A percentile compares a stretch with the other conserved stretches of the same genome.
Evolutionary conservation across 2,888 invertebrate species (phyloP).

Genomic region (Rhamphomyia laevipes): DNA sequence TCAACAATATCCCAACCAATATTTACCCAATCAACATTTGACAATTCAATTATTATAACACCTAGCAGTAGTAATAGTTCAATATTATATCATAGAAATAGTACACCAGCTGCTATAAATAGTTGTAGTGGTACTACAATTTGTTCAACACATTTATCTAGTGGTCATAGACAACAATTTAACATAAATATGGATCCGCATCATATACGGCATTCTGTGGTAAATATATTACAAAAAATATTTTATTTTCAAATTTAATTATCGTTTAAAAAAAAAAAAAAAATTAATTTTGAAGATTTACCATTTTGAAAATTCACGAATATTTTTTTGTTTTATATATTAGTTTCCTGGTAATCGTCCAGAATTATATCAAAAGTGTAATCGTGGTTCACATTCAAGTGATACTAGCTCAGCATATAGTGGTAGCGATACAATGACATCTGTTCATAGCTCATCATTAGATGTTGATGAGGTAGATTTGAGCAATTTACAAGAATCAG

Average conservation of each 20-base stretch:
- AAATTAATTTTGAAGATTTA: no score
- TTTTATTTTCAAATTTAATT: no score
- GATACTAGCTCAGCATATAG: slow-evolving; percentile 95
- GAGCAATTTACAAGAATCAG: slow-evolving; percentile 87
- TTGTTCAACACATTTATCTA: neutral
- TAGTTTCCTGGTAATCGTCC: slow-evolving; percentile 36
- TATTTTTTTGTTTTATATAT: neutral
- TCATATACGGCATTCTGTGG: slow-evolving; percentile 14
- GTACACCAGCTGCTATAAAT: neutral
- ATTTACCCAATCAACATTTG: neutral
- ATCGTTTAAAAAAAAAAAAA: no score
- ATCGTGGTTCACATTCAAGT: slow-evolving; percentile 74
- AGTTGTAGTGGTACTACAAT: neutral
- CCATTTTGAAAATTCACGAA: no score
- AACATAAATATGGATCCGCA: slow-evolving; percentile 13
- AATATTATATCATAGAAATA: slow-evolving; percentile 6
- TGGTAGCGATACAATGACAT: slow-evolving; percentile 93
- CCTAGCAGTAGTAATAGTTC: neutral
- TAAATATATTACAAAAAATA: neutral
- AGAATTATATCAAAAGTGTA: slow-evolving; percentile 74
- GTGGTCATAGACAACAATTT: neutral
- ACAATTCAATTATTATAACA: neutral
- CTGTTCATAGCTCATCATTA: slow-evolving; percentile 74
- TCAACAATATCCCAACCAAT: neutral
- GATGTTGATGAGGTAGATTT: slow-evolving; percentile 80